Evolutionary conservation across 2,113 vertebrate species (phyloP).

Genomic region (Myodes glareolus): DNA sequence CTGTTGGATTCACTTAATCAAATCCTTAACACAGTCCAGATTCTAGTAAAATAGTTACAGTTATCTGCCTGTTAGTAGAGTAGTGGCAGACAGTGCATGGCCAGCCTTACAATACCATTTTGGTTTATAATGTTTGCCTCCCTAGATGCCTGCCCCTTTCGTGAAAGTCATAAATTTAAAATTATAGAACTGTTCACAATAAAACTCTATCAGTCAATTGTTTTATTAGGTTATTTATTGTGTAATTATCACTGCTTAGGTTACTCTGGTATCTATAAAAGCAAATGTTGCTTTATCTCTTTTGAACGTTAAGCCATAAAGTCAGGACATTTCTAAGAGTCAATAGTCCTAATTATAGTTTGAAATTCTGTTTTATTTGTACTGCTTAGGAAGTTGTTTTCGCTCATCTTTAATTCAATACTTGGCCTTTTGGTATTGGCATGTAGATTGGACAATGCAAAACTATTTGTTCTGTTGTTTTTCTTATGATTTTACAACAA

Average conservation of each 20-base stretch:
- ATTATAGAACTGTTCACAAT: background rate
- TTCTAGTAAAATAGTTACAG: background rate
- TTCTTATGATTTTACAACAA: background rate
- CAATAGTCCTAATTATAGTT: background rate
- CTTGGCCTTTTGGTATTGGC: background rate
- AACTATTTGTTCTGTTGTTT: background rate
- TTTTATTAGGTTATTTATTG: conserved; percentile 27
- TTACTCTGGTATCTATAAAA: background rate
- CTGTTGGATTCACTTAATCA: background rate
- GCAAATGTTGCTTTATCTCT: conserved; percentile 16
- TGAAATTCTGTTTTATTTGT: background rate
- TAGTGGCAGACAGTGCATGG: background rate
- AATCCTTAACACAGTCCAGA: background rate
- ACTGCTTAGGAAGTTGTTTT: background rate
- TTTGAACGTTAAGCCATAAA: conserved; percentile 11
- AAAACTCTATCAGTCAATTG: background rate
- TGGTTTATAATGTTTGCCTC: background rate
- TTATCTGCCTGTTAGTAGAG: background rate
- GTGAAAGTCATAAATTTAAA: background rate
- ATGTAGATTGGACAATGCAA: background rate
- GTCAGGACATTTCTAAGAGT: background rate
- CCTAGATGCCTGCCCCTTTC: background rate
- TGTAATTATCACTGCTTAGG: background rate
- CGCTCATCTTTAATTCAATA: background rate
- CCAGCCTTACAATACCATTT: background rate